Base-by-base conservation (phyloP, 2,113 vertebrate species). In the Brachyhypopomus occidentalis region DNA sequence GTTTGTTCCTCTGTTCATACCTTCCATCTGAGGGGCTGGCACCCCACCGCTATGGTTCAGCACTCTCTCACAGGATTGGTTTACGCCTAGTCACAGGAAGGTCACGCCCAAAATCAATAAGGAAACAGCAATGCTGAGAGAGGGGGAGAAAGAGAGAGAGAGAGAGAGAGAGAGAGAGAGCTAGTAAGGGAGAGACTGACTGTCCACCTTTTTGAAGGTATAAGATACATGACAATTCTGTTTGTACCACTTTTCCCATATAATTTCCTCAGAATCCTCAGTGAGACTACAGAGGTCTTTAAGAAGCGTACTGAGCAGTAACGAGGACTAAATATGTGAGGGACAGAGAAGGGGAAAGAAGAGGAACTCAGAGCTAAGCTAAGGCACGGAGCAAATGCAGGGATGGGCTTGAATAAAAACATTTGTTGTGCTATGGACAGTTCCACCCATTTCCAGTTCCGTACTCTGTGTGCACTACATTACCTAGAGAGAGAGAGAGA, bases 71-170 rank as follows among this genome's bases (percentile, higher is more conserved):
- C 80, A 77, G 88, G 89, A 92, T 94, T 90, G 89, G 91, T 92
- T 93, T 91, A 90, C 91, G 3, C 3, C 83, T 90, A 92, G 93
- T 92, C 89, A 90, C 83, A 87, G 91, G 91, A 94, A 94, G 93
- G 93, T 92, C 91, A 92, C 84, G 91, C 91, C 84, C 83, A 89
- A 92, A 92, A 94, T 94, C 93, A 91, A 93, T 94, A 89, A 91
- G 89, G 92, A 93, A 92, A 88, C 86, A 38, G 86, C 85, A 85
- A 86, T 83, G 88, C 88, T 86, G 90, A 90, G 87, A 87, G 73
- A 76, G 7, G 38, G 41, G 48, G 72, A 74, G 60, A 77, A 52
- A 77, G 52, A 48, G 76, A 63, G 48, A 72, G 41, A 75, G 71
- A 70, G 66, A 77, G 72, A 72, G 19, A 82, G 76, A 85, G 80